A percentile compares a stretch with the other conserved stretches of the same genome.
Conservation (phyloP, 2,888 invertebrate genomes). For the Seira sanloemensis region DNA sequence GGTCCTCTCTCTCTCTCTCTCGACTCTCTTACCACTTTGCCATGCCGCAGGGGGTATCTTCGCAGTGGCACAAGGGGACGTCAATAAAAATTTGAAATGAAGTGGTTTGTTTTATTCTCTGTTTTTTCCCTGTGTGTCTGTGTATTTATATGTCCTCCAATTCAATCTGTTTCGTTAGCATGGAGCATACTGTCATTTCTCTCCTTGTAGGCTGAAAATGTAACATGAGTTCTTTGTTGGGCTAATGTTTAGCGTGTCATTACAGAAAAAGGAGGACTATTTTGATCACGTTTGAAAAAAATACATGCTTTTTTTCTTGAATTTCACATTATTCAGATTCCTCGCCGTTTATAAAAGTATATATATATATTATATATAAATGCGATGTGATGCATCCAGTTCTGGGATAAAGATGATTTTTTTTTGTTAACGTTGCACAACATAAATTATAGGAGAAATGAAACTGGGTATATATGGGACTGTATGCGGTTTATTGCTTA, state of each 20-base stretch:
- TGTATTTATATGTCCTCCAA: too few species aligned
- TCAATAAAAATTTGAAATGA: not conserved
- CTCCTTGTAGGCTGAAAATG: too few species aligned
- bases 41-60: constrained; percentile 15
- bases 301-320: not conserved
- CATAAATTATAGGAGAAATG: constrained; percentile 5
- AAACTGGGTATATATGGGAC: too few species aligned
- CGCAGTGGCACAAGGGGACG: not conserved
- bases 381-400: constrained; percentile 11
- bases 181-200: too few species aligned
- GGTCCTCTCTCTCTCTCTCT: too few species aligned
- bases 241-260: too few species aligned
- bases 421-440: constrained; percentile 5
- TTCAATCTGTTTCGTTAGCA: too few species aligned
- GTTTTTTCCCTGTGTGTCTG: too few species aligned
- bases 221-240: too few species aligned
- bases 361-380: not conserved
- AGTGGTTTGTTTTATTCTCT: not conserved
- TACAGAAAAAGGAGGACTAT: not conserved
- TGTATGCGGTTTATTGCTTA: not conserved
- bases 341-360: too few species aligned
- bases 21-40: not conserved
- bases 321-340: not conserved
- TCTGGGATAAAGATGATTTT: not conserved
- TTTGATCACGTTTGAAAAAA: constrained; percentile 4